phyloP scores from a whole-genome alignment of 2,888 invertebrate species.

The Chorisops tibialis region DNA sequence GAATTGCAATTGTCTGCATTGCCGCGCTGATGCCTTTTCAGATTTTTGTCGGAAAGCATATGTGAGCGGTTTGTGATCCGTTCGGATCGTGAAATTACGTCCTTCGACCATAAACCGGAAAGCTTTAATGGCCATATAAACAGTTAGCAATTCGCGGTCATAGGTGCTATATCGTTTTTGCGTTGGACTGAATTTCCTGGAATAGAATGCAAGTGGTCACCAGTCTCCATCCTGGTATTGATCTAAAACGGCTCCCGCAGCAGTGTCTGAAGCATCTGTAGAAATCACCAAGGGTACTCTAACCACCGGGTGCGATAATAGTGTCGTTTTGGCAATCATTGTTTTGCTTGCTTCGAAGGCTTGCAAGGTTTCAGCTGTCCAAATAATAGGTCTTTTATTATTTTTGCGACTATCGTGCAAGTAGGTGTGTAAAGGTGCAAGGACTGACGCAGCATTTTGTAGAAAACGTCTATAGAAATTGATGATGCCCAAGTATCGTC shows the following conservation, averaged over 20 bases:
- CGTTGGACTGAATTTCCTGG: slow-evolving; percentile 40
- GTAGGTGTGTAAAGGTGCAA: background rate
- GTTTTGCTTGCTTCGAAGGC: background rate
- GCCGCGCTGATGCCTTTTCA: slow-evolving; percentile 39
- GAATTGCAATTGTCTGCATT: background rate
- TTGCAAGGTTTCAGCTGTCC: background rate
- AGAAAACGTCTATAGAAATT: slow-evolving; percentile 33
- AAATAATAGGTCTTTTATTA: background rate
- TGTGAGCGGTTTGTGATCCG: slow-evolving; percentile 28
- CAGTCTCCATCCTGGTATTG: background rate
- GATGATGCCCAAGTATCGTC: slow-evolving; percentile 7
- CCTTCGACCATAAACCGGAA: slow-evolving; percentile 31
- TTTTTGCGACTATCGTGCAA: background rate
- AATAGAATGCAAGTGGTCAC: background rate
- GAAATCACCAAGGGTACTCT: background rate
- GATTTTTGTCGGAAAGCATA: slow-evolving; percentile 40
- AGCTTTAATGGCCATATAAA: slow-evolving; percentile 46
- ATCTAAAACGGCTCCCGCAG: background rate
- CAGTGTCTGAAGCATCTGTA: background rate
- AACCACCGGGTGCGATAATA: background rate
- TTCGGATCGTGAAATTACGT: slow-evolving; percentile 16
- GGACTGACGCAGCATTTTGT: background rate
- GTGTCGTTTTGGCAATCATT: background rate
- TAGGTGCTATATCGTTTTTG: too few relatives aligned
- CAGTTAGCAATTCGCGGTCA: slow-evolving; percentile 42